Base-by-base conservation (phyloP, 2,888 invertebrate species). In the Cryptus viduatorius region DNA sequence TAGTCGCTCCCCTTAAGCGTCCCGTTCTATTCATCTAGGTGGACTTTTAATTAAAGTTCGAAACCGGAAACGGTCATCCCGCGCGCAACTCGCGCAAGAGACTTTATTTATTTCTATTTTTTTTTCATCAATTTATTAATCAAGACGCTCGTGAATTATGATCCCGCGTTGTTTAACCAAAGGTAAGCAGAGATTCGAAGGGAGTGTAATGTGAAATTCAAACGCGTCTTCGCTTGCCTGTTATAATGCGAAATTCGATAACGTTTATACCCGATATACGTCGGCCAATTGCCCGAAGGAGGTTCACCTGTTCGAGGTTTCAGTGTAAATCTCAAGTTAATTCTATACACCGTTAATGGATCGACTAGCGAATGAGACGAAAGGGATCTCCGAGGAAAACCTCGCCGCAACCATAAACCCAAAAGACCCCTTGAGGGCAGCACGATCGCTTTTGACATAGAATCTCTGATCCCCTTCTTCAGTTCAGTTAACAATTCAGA, bases 351-450 rank as follows among this genome's bases (percentile, higher is more conserved):
- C 59, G 14, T 24, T 31, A 59, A 29, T 59, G 10, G 59, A 59
- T 59, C 59, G 24, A 29, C 29, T 31, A 14, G 59, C 59, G 5
- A 31, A 24, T 31, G 31, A 59, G 29, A 2, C 59, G 29, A 59
- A 59, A 59, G 4, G 59, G 59, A 31, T 24, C 29, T 59, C 29
- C 14, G 59, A 29, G 24, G 59, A 59, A 59, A 59, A 59, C 59
- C 59, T 10, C 29, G 14, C 14, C 24, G 14, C 29, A 59, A 24
- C 59, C 59, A 59, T 31, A 59, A 48, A 48, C 48, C 10, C 59
- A 5, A 29, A 29, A 12, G 14, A 59, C 14, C 31, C 59, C 59
- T 14, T 14, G 4, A 31, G 59, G 59, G 59, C 14, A 31, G 4
- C 10, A 1, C n/a, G 14, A 59, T 14, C 31, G 59, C 59, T 59